Conservation (phyloP, 2,797 vertebrate genomes). For the Thunnus albacares region DNA sequence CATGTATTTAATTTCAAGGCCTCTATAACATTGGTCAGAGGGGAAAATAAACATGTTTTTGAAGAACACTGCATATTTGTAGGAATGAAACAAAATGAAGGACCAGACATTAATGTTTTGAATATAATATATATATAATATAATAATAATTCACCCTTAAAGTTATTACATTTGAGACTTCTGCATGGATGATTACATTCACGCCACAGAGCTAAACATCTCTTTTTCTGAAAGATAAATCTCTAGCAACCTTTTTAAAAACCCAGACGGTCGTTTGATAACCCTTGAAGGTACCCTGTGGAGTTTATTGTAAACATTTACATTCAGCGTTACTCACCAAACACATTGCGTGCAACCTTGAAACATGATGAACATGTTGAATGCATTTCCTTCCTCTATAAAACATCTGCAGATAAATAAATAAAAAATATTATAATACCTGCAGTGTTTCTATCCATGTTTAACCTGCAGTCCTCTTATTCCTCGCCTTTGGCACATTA, state of each 20-base stretch:
- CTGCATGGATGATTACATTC: slow-evolving; percentile 18
- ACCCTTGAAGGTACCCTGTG: slow-evolving; percentile 8
- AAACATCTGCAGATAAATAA: background rate
- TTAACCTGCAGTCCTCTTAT: background rate
- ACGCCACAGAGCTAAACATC: background rate
- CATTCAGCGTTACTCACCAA: background rate
- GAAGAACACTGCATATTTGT: too few relatives aligned
- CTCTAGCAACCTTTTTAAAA: background rate
- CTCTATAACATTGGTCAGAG: too few relatives aligned
- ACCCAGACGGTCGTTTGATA: slow-evolving; percentile 1
- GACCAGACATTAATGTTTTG: background rate
- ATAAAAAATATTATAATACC: background rate
- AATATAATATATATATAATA: too few relatives aligned
- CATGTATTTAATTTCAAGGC: background rate
- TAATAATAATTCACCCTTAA: too few relatives aligned
- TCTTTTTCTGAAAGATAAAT: slow-evolving; percentile 10
- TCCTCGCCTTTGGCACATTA: background rate
- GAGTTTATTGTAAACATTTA: slow-evolving; percentile 10
- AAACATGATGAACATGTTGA: background rate
- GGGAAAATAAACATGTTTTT: too few relatives aligned
- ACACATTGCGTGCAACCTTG: background rate
- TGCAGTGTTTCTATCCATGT: background rate
- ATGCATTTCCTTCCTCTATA: background rate
- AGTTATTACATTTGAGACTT: background rate
- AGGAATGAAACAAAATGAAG: background rate